Percentiles rank a stretch among this genome's conserved stretches.
Evolutionary conservation across 2,888 invertebrate species (phyloP).

Genomic region (Xanthia icteritia): DNA sequence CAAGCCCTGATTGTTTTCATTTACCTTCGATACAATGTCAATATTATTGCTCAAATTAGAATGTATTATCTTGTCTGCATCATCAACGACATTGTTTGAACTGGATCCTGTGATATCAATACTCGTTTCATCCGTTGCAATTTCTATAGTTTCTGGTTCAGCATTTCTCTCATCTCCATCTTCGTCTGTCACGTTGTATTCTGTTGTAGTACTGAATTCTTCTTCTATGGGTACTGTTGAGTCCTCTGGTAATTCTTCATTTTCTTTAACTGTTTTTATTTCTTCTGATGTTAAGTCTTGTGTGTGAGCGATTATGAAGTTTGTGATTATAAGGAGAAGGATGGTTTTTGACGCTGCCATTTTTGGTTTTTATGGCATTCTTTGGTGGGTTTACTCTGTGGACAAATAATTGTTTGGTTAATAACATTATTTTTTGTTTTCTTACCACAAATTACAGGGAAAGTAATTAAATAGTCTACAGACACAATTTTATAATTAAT

Average conservation of each 20-base stretch:
- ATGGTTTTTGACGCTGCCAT: slow-evolving; percentile 59
- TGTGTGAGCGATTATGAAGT: slow-evolving; percentile 44
- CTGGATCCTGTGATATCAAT: slow-evolving; percentile 60
- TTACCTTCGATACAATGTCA: slow-evolving; percentile 63
- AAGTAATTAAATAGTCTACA: too few species aligned
- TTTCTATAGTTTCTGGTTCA: slow-evolving; percentile 50
- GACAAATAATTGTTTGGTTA: slow-evolving; percentile 37
- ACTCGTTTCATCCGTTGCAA: slow-evolving; percentile 50
- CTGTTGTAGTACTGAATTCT: slow-evolving; percentile 55
- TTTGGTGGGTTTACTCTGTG: slow-evolving; percentile 59
- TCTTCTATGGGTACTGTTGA: slow-evolving; percentile 47
- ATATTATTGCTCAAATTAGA: slow-evolving; percentile 63
- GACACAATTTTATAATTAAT: too few species aligned
- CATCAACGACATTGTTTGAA: slow-evolving; percentile 74
- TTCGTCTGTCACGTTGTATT: slow-evolving; percentile 30
- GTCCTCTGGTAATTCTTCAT: slow-evolving; percentile 46
- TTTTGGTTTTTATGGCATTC: slow-evolving; percentile 58
- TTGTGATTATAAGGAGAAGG: slow-evolving; percentile 46
- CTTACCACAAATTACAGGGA: too few species aligned
- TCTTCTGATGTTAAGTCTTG: slow-evolving; percentile 57
- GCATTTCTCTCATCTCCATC: neutral
- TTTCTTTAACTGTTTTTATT: slow-evolving; percentile 44
- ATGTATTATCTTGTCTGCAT: slow-evolving; percentile 59
- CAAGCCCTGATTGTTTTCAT: slow-evolving; percentile 8
- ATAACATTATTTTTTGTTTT: too few species aligned